Conservation (phyloP, 2,888 invertebrate species). For the Tubulanus polymorphus region DNA sequence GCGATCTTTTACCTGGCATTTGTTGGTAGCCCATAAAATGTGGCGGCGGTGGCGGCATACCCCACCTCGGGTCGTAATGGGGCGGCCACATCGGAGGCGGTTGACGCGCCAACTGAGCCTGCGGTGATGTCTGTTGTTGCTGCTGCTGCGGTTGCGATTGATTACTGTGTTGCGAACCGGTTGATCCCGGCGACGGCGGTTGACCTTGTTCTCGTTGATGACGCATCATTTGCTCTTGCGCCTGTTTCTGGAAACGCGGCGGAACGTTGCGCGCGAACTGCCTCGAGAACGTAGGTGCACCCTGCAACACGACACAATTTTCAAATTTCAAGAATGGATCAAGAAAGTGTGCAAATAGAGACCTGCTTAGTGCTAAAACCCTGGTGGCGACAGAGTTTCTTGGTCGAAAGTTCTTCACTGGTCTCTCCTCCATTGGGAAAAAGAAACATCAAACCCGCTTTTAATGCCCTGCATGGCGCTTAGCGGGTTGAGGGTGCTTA, state of each 20-base stretch:
- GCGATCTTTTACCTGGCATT: no score
- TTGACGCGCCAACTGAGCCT: slow-evolving; percentile 41
- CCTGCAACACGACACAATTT: no score
- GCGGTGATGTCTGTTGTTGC: slow-evolving; percentile 25
- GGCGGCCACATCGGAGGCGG: slow-evolving; percentile 26
- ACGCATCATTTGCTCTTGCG: slow-evolving; percentile 26
- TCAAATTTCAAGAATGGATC: not conserved
- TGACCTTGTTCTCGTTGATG: not conserved
- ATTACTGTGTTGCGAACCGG: slow-evolving; percentile 5
- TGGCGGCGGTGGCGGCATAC: slow-evolving; percentile 29
- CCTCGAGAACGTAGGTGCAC: slow-evolving; percentile 59
- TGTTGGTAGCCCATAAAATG: slow-evolving; percentile 32
- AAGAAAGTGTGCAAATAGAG: no score
- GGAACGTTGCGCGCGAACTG: slow-evolving; percentile 80
- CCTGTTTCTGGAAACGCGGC: slow-evolving; percentile 61
- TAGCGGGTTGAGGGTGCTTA: no score
- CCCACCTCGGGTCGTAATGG: slow-evolving; percentile 24
- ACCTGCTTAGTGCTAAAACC: no score
- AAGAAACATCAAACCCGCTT: no score
- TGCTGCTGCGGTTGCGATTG: slow-evolving; percentile 12
- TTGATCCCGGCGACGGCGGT: not conserved
- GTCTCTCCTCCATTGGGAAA: no score
- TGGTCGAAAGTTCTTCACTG: no score
- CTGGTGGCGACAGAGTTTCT: no score
- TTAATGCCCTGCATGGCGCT: no score